Percentiles rank a stretch among this genome's conserved stretches.
These are phyloP conservation scores for Bolinopsis microptera DNA, from an alignment of 37 sponge, comb jelly and placozoan species.

Conservation along the genomic window DNA sequence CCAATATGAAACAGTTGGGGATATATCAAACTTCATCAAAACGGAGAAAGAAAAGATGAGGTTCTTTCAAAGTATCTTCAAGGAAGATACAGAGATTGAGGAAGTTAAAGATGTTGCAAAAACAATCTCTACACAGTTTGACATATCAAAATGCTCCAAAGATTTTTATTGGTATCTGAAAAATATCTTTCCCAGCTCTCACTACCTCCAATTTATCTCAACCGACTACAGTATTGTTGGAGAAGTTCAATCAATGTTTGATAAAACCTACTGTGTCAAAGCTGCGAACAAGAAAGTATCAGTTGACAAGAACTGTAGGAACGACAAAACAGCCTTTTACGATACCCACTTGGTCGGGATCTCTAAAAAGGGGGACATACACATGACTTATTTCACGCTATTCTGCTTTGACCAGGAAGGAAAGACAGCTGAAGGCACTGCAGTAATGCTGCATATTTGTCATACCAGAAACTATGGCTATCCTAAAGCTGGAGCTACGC, in stretches of 20 bases:
- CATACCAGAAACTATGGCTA: neutral
- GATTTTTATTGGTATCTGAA: constrained; percentile 2
- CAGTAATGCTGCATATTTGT: neutral
- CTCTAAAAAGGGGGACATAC: neutral
- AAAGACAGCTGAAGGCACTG: neutral
- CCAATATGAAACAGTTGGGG: neutral
- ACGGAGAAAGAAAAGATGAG: neutral
- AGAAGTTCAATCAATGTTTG: neutral
- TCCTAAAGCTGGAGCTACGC: neutral
- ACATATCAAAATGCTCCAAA: neutral
- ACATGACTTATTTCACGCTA: neutral
- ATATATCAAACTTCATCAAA: neutral
- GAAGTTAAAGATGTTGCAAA: neutral
- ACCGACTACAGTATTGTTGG: neutral
- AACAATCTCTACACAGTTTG: neutral
- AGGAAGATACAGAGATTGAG: neutral
- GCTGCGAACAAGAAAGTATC: neutral
- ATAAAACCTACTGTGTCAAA: neutral
- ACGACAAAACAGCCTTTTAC: neutral
- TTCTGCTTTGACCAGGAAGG: neutral
- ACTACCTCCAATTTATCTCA: neutral
- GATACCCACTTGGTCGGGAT: neutral
- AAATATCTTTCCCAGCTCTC: neutral
- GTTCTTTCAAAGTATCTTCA: constrained; percentile 12
- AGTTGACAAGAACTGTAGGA: neutral